A percentile compares a stretch with the other conserved stretches of the same genome.
Evolutionary conservation across 2,113 vertebrate species (phyloP).

Genomic region (Aegithalos caudatus): DNA sequence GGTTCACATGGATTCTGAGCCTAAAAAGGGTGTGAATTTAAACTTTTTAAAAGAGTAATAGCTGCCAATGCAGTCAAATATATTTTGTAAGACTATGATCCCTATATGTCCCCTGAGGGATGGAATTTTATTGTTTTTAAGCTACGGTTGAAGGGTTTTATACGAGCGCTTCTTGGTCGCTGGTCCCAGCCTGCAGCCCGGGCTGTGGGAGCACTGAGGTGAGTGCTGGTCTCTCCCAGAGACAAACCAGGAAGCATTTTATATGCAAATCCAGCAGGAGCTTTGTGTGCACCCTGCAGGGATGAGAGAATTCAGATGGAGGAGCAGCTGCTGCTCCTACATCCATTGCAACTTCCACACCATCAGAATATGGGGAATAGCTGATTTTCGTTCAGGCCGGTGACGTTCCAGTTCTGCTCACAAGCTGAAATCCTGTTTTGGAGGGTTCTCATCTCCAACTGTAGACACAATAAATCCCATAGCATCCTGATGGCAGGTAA

Average conservation of each 20-base stretch:
- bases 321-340: background rate
- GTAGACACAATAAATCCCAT: conserved; percentile 20
- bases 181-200: conserved; percentile 49
- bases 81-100: conserved; percentile 65
- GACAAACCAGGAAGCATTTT: conserved; percentile 61
- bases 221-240: conserved; percentile 44
- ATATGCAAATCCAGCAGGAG: conserved; percentile 59
- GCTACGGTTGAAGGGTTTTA: conserved; percentile 55
- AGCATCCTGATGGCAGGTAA: conserved; percentile 29
- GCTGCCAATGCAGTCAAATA: conserved; percentile 64
- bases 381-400: background rate
- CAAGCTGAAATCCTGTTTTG: background rate
- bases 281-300: conserved; percentile 30
- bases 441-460: conserved; percentile 25
- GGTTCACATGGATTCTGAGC: conserved; percentile 44
- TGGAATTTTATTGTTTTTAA: conserved; percentile 64
- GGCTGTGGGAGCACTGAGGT: conserved; percentile 14
- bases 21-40: conserved; percentile 58
- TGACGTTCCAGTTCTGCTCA: background rate
- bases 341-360: conserved; percentile 15
- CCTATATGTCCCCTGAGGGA: conserved; percentile 57
- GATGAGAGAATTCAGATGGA: background rate
- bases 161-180: conserved; percentile 30
- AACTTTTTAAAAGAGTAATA: conserved; percentile 62
- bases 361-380: background rate